Evolutionary conservation across 2,888 invertebrate genomes (phyloP).

Genomic region (Drosophila borborema): DNA sequence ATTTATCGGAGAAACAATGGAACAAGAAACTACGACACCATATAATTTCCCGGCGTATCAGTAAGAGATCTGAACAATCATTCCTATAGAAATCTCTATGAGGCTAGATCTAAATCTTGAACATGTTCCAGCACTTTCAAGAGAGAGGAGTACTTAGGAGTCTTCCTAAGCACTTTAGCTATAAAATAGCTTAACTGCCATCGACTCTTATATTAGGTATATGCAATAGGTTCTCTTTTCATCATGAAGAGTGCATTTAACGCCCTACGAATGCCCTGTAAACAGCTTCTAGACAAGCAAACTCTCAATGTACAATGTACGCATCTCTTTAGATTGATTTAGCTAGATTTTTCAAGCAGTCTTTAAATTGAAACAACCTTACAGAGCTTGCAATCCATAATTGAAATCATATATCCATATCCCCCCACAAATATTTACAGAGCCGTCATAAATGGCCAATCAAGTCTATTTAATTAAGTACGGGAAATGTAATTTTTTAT

Average conservation of each 20-base stretch:
- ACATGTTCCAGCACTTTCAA: background rate
- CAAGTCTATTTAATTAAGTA: slow-evolving; percentile 40
- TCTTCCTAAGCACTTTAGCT: background rate
- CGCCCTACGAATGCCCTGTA: background rate
- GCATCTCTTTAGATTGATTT: too few relatives aligned
- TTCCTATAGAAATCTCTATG: background rate
- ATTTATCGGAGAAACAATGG: background rate
- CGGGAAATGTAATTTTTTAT: slow-evolving; percentile 35
- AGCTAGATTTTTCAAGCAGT: too few relatives aligned
- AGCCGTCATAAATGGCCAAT: slow-evolving; percentile 3
- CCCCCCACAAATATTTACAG: background rate
- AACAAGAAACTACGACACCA: background rate
- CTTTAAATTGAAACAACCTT: too few relatives aligned
- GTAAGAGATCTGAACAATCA: background rate
- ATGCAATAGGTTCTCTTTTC: background rate
- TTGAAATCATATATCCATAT: background rate
- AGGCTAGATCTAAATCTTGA: background rate
- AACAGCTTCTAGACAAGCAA: too few relatives aligned
- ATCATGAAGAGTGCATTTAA: background rate
- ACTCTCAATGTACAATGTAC: too few relatives aligned
- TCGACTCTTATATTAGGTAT: background rate
- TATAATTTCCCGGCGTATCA: background rate
- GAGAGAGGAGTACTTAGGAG: too few relatives aligned
- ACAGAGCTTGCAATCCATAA: background rate
- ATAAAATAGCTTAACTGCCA: background rate